Conservation (phyloP, 2,797 vertebrate species). For the Chelmon rostratus region DNA sequence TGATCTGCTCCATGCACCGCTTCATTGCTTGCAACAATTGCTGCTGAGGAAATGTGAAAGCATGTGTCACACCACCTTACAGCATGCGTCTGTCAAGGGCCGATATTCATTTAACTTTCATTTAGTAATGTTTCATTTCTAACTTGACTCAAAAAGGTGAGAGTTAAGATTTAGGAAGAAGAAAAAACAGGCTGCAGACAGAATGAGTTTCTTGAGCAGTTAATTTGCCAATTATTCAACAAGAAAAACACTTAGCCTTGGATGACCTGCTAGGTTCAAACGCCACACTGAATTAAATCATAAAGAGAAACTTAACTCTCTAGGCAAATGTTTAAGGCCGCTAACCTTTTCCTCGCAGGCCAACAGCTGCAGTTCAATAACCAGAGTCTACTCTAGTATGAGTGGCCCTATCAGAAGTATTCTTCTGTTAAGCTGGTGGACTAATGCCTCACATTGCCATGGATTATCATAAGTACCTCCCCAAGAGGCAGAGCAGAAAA, state of each 20-base stretch:
- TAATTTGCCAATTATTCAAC: constrained; percentile 56
- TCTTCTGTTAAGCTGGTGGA: constrained; percentile 67
- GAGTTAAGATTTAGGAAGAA: neutral
- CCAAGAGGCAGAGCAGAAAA: constrained; percentile 70
- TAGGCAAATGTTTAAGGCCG: constrained; percentile 36
- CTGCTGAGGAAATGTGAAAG: constrained; percentile 48
- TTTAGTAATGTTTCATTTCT: constrained; percentile 28
- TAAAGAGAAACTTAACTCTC: constrained; percentile 41
- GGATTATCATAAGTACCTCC: constrained; percentile 77
- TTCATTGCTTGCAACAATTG: constrained; percentile 55
- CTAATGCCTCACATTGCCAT: constrained; percentile 72
- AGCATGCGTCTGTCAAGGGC: constrained; percentile 37
- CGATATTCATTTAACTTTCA: constrained; percentile 45
- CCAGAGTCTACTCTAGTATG: constrained; percentile 40
- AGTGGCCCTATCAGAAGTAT: constrained; percentile 61
- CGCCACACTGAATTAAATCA: constrained; percentile 32
- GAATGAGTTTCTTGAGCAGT: constrained; percentile 21
- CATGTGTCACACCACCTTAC: constrained; percentile 41
- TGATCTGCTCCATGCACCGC: constrained; percentile 47
- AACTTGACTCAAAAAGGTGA: constrained; percentile 12
- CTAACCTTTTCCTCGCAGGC: constrained; percentile 56
- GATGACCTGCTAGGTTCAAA: constrained; percentile 41
- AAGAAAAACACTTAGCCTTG: constrained; percentile 42
- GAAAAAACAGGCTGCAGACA: constrained; percentile 17
- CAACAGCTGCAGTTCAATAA: constrained; percentile 51